phyloP scores from a whole-genome alignment of 1,140 invertebrate genomes.

The Hypothenemus hampei region DNA sequence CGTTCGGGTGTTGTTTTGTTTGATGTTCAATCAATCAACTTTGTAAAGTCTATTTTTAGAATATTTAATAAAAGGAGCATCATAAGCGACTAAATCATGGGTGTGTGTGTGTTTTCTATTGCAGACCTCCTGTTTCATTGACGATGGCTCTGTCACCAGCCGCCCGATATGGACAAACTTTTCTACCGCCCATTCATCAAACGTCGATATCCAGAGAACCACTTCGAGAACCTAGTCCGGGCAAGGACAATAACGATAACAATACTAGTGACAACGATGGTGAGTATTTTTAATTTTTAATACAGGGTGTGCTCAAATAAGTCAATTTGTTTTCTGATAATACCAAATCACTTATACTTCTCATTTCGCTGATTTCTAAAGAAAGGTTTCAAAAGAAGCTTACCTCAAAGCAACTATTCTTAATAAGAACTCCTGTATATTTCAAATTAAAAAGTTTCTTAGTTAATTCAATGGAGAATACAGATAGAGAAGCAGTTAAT shows the following conservation, averaged over 20 bases:
- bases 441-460: too few relatives aligned
- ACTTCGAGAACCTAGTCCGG: slow-evolving; percentile 47
- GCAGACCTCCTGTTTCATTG: slow-evolving; percentile 53
- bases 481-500: too few relatives aligned
- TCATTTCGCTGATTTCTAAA: too few relatives aligned
- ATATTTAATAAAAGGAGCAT: background rate
- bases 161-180: slow-evolving; percentile 47
- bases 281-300: slow-evolving; percentile 30
- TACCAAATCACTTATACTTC: too few relatives aligned
- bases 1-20: background rate
- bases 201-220: slow-evolving; percentile 44
- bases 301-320: background rate
- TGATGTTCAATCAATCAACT: too few relatives aligned
- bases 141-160: slow-evolving; percentile 54
- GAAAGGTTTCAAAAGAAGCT: too few relatives aligned
- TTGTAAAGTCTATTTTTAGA: background rate
- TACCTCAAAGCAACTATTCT: too few relatives aligned
- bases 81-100: too few relatives aligned
- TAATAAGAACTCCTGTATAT: too few relatives aligned
- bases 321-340: too few relatives aligned
- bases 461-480: too few relatives aligned
- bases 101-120: too few relatives aligned
- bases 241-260: slow-evolving; percentile 51
- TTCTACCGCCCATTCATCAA: slow-evolving; percentile 47
- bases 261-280: slow-evolving; percentile 48